Base-by-base conservation (phyloP, 2,888 invertebrate genomes). In the Calliphora vomitoria region DNA sequence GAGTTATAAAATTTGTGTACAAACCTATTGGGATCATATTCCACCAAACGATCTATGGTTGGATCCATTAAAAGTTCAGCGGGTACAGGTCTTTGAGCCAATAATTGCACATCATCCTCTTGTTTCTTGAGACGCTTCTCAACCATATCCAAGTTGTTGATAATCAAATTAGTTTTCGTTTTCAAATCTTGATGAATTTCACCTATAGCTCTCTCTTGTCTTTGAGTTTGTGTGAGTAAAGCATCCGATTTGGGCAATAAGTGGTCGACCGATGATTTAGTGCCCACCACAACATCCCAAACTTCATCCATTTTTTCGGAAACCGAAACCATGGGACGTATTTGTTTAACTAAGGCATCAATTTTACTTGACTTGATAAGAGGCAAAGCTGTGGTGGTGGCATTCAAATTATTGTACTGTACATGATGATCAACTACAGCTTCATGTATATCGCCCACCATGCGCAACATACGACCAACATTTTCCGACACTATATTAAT, bases 281-380 rank as follows among this genome's bases (percentile, higher is more conserved):
- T 97, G 15, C 97, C 97, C 0, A 97, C 97, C 13, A 98, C 97
- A 5, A 97, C 97, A 92, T 97, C 96, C 97, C 97, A 98, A 4
- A 98, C 97, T 93, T 98, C 97, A 90, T 98, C 97, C 97, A 98
- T 97, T 93, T 97, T 97, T 92, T 97, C 97, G 0, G 97, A 97
- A 0, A 97, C 97, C 79, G 96, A 96, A 91, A 97, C 96, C 94
- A 97, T 97, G 0, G 98, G 97, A 89, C 96, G 96, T 92, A 97
- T 97, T 94, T 97, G 97, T 91, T 96, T 96, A 0, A 97, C 97
- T 44, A 98, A 94, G 4, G 95, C 96, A 93, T 98, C 97, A 88
- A 97, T 95, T 94, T 97, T 98, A 91, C 96, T 97, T 15, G 95
- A 95, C 90, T 95, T 95, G 15, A 95, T 92, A 8, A 95, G 90